Percentiles rank a stretch among this genome's conserved stretches.
Conservation (phyloP, 2,797 vertebrate genomes). For the Coluber constrictor region DNA sequence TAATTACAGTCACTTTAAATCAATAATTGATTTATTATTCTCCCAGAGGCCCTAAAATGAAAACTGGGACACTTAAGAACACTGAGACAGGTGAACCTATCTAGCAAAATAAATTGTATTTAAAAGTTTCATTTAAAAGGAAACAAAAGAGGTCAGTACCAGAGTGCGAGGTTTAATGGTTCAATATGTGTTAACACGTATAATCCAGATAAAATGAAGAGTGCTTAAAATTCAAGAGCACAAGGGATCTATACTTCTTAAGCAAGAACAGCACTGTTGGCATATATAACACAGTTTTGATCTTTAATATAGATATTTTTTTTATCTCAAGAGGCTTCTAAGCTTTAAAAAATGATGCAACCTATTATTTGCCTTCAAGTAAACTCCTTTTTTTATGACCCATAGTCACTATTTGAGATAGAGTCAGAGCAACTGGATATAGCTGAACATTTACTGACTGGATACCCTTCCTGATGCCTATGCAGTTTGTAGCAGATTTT, state of each 20-base stretch:
- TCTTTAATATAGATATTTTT: constrained; percentile 64
- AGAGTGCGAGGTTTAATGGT: background rate
- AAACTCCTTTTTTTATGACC: background rate
- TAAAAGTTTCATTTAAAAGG: background rate
- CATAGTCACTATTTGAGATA: background rate
- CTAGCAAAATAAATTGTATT: constrained; percentile 15
- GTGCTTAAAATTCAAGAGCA: background rate
- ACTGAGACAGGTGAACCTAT: constrained; percentile 22
- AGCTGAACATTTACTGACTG: background rate
- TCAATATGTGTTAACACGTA: background rate
- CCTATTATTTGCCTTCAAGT: constrained; percentile 52
- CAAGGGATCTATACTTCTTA: background rate
- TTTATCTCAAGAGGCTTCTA: constrained; percentile 61
- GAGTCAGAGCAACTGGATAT: background rate
- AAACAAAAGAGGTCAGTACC: background rate
- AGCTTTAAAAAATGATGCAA: constrained; percentile 60
- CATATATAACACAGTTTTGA: constrained; percentile 48
- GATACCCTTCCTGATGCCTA: background rate
- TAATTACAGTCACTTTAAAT: constrained; percentile 70
- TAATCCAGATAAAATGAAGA: background rate
- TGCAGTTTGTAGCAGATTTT: background rate
- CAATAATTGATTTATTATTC: constrained; percentile 59
- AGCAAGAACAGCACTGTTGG: constrained; percentile 15
- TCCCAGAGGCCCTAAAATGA: constrained; percentile 53
- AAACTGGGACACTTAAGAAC: constrained; percentile 48